Conservation (phyloP, 2,888 invertebrate species). For the Sphaerophoria rueppellii region DNA sequence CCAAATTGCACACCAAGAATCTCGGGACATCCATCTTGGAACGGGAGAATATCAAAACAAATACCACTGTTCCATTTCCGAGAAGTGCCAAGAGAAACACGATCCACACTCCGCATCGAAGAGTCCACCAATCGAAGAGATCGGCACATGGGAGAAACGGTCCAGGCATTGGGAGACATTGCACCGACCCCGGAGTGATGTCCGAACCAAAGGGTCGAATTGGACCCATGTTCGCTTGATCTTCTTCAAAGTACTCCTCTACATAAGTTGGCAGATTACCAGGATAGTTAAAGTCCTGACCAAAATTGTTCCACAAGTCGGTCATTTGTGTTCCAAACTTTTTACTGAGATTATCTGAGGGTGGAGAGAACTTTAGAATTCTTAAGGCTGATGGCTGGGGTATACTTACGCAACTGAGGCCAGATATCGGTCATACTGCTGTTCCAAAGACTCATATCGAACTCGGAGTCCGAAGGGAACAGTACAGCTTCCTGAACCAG, state of each 20-base stretch:
- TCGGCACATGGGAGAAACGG: conserved; percentile 98
- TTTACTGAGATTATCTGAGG: conserved; percentile 87
- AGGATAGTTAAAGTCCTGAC: conserved; percentile 87
- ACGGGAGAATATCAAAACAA: conserved; percentile 94
- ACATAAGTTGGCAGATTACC: conserved; percentile 87
- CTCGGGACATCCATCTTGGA: conserved; percentile 98
- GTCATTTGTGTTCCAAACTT: conserved; percentile 88
- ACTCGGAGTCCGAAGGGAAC: conserved; percentile 87
- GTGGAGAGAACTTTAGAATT: background rate
- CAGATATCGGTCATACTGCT: conserved; percentile 90
- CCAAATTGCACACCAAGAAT: conserved; percentile 97
- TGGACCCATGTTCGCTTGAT: conserved; percentile 77
- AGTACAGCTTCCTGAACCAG: conserved; percentile 86
- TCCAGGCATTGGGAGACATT: conserved; percentile 93
- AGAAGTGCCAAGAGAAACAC: conserved; percentile 97
- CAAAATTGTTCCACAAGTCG: conserved; percentile 88
- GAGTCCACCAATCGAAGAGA: conserved; percentile 98
- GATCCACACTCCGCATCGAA: conserved; percentile 98
- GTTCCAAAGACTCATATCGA: conserved; percentile 91
- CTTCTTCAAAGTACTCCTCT: conserved; percentile 89
- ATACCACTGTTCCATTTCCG: conserved; percentile 97
- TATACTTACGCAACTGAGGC: conserved; percentile 90
- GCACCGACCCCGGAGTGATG: conserved; percentile 81
- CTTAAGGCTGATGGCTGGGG: background rate
- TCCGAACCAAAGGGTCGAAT: conserved; percentile 76